These are phyloP conservation scores for Aporrectodea caliginosa DNA, from an alignment of 1,140 invertebrate species.

Conservation along the genomic window DNA sequence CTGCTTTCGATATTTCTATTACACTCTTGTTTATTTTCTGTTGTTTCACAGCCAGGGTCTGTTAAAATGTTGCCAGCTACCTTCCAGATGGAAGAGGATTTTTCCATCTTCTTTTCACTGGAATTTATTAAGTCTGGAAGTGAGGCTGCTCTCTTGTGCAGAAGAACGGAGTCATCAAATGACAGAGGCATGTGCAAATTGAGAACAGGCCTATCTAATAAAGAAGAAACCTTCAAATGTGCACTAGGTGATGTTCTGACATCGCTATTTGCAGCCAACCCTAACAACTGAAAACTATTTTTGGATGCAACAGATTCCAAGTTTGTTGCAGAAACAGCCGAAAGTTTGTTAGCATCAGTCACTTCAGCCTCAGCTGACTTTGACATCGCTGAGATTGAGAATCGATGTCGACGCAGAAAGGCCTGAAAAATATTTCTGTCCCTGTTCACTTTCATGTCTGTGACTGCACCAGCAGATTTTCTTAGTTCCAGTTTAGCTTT, in stretches of 20 bases:
- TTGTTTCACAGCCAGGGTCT: neutral
- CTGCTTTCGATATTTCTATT: neutral
- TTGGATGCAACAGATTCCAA: too few species aligned
- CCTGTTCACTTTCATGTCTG: too few species aligned
- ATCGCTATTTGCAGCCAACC: neutral
- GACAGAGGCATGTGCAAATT: neutral
- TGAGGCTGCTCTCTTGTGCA: neutral
- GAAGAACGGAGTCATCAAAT: neutral
- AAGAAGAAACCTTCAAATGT: neutral
- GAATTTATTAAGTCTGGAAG: neutral
- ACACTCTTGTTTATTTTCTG: neutral
- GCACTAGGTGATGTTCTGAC: neutral
- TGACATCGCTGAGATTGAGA: too few species aligned
- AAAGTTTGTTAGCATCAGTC: too few species aligned
- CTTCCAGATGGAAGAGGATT: too few species aligned
- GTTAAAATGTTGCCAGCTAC: neutral
- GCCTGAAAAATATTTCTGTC: too few species aligned
- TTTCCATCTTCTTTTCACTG: neutral
- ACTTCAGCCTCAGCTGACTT: too few species aligned
- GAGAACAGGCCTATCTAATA: neutral
- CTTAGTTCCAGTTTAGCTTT: too few species aligned
- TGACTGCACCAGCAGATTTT: too few species aligned
- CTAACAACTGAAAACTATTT: neutral
- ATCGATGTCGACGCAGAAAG: too few species aligned
- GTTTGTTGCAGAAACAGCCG: too few species aligned